phyloP scores from a whole-genome alignment of 2,888 invertebrate genomes.

The Neoitamus cyanurus region DNA sequence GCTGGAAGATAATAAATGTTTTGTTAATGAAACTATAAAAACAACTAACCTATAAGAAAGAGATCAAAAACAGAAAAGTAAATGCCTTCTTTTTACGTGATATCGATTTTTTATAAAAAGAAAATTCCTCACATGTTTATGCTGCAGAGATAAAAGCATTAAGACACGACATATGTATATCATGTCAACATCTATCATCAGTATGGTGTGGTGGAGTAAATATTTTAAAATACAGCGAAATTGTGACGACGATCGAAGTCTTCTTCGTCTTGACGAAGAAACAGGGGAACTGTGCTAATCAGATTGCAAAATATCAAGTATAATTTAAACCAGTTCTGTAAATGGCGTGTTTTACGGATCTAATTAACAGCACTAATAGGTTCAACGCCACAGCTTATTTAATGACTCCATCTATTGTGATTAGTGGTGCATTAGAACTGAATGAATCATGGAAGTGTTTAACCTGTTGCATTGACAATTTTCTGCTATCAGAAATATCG shows the following conservation, averaged over 20 bases:
- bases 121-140: neutral
- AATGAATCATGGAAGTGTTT: neutral
- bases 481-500: neutral
- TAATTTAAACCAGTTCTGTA: neutral
- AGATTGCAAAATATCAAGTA: neutral
- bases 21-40: neutral
- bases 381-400: neutral
- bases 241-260: too few species aligned
- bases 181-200: too few species aligned
- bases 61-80: neutral
- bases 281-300: neutral
- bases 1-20: neutral
- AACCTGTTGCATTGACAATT: neutral
- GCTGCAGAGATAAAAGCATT: neutral
- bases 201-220: too few species aligned
- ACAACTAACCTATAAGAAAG: too few species aligned
- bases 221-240: too few species aligned
- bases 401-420: neutral
- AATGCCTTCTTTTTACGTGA: too few species aligned
- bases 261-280: neutral
- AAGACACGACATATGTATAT: neutral
- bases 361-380: neutral
- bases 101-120: neutral
- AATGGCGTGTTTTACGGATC: neutral
- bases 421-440: neutral